These are phyloP conservation scores for Chaetops frenatus DNA, from an alignment of 2,113 vertebrate species.

Conservation along the genomic window DNA sequence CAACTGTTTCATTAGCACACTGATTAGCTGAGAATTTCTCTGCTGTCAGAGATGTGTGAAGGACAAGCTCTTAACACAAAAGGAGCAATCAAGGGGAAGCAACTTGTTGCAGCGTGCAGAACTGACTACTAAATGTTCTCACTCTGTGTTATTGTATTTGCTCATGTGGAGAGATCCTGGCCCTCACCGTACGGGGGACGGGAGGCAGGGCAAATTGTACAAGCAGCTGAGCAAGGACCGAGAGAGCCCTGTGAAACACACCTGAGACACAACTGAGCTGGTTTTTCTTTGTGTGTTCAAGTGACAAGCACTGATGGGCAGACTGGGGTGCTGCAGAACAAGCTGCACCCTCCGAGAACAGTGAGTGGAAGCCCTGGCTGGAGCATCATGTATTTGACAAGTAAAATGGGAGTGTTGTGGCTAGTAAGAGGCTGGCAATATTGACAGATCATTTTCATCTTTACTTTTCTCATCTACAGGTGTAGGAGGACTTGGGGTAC, in stretches of 20 bases:
- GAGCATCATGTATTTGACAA: neutral
- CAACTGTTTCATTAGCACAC: constrained; percentile 18
- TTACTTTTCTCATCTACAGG: neutral
- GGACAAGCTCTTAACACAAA: constrained; percentile 28
- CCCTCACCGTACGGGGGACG: rapidly evolving
- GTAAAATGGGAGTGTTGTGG: neutral
- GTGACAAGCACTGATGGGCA: rapidly evolving
- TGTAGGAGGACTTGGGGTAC: neutral
- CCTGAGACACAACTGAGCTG: neutral
- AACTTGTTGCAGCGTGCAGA: neutral
- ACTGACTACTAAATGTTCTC: neutral
- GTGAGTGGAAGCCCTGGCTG: rapidly evolving
- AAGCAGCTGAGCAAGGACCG: neutral
- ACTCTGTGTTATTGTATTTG: neutral
- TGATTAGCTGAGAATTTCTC: constrained; percentile 24
- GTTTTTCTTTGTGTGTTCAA: neutral
- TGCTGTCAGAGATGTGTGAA: neutral
- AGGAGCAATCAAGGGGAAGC: constrained; percentile 24
- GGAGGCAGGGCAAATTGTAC: neutral
- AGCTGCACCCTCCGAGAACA: neutral
- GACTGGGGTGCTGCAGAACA: neutral
- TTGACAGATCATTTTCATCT: neutral
- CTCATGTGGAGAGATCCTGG: neutral
- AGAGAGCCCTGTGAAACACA: neutral
- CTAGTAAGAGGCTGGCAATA: neutral